Evolutionary conservation across 2,888 invertebrate species (phyloP), one percentile per base, ranked within the genome.

Genomic region (Dendrolimus pini): DNA sequence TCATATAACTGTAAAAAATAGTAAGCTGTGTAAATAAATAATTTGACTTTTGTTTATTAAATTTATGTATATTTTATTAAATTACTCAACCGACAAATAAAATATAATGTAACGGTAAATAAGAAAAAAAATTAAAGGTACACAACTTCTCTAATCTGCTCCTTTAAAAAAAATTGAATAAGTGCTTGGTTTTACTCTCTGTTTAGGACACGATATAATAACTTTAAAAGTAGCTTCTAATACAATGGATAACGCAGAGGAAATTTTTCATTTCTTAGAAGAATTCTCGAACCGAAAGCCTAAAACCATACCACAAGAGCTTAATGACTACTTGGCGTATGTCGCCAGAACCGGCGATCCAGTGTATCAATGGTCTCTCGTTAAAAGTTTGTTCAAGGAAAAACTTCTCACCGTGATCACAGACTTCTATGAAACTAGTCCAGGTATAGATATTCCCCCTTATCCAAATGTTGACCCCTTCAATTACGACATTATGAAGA

Each of bases 261-360:
- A 96, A 89, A 93, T 96, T 71, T 91, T 96, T 75, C 95, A 96
- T 80, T 95, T 95, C 68, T 89, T 97, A 61, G 96, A 96, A 82
- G 95, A 96, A 75, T 96, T 96, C 79, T 93, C 95, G 54, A 96
- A 97, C 84, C 92, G 93, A 82, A 93, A 82, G 71, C 82, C 87
- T 62, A 95, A 95, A 81, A 96, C 95, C 72, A 97, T 98, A 72
- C 97, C 98, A 18, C 93, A 95, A 63, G 95, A 97, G 77, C 91
- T 98, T 61, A 97, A 98, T 74, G 97, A 97, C 61, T 98, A 97
- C 81, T 92, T 98, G 67, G 93, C 93, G 59, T 96, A 95, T 90
- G 97, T 98, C 67, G 98, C 98, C 7, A 96, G 96, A 85, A 98
- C 97, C 74, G 98, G 98, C 65, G 97, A 98, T 88, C 97, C 97